Conservation (phyloP, 2,888 invertebrate species). For the Micropterix aruncella region DNA sequence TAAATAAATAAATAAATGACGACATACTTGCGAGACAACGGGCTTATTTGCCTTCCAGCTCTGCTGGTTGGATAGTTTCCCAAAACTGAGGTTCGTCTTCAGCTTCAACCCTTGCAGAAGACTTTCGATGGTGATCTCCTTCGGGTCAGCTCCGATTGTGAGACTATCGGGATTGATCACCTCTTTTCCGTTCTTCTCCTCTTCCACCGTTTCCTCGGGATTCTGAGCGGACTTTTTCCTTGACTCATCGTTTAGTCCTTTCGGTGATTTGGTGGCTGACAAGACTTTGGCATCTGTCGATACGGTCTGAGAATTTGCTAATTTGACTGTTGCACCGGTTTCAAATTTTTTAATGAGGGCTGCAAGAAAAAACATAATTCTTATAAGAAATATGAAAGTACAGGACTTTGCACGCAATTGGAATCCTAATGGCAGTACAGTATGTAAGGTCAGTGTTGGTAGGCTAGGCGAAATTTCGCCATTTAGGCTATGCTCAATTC, state of each 20-base stretch:
- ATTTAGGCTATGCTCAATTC: no score
- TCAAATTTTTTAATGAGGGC: not conserved
- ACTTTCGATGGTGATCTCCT: constrained; percentile 26
- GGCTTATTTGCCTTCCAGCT: constrained; percentile 29
- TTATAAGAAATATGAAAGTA: not conserved
- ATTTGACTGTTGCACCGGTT: not conserved
- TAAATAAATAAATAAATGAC: constrained; percentile 12
- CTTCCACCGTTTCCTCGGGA: no score
- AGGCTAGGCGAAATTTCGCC: no score
- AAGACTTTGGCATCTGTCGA: not conserved
- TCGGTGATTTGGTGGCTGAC: not conserved
- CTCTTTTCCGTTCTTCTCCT: constrained; percentile 9
- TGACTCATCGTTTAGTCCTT: not conserved
- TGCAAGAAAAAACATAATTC: not conserved
- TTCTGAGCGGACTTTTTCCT: not conserved
- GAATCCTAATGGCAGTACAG: no score
- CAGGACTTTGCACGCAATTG: no score
- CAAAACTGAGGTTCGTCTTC: constrained; percentile 28
- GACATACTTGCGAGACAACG: constrained; percentile 25
- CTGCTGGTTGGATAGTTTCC: constrained; percentile 26
- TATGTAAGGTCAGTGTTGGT: no score
- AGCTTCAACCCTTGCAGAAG: constrained; percentile 27
- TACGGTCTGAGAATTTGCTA: not conserved
- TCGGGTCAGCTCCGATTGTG: constrained; percentile 21
- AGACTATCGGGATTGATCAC: constrained; percentile 16